Percentiles rank a stretch among this genome's conserved stretches.
Conservation (phyloP, 1,140 invertebrate species). For the Drosophila orena region DNA sequence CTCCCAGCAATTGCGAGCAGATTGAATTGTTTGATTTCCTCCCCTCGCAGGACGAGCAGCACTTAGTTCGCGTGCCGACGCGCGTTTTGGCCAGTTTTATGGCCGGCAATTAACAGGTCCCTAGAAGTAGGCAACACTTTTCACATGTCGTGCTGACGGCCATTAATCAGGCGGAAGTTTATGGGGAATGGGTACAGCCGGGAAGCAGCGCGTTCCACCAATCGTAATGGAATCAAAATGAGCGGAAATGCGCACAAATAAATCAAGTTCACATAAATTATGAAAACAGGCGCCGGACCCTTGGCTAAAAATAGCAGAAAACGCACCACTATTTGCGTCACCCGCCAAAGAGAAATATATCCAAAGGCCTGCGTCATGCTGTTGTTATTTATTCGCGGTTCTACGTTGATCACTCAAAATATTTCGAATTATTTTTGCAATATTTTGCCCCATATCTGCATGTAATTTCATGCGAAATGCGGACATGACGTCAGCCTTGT, state of each 20-base stretch:
- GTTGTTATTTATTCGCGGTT: constrained; percentile 31
- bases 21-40: constrained; percentile 64
- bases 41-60: neutral
- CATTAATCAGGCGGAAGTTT: constrained; percentile 66
- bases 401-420: constrained; percentile 41
- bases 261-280: constrained; percentile 69
- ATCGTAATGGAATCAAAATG: constrained; percentile 74
- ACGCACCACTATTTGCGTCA: constrained; percentile 56
- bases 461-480: constrained; percentile 9
- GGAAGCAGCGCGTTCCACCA: constrained; percentile 45
- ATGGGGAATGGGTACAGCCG: neutral
- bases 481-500: constrained; percentile 32
- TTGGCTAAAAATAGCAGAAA: constrained; percentile 41
- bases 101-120: constrained; percentile 68
- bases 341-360: neutral
- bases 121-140: constrained; percentile 71
- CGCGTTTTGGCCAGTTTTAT: constrained; percentile 66
- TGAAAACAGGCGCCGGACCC: constrained; percentile 36
- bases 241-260: constrained; percentile 64
- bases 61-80: constrained; percentile 43
- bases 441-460: neutral
- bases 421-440: constrained; percentile 52
- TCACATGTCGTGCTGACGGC: constrained; percentile 61
- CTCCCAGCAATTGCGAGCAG: constrained; percentile 22
- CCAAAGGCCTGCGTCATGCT: constrained; percentile 1